A percentile compares a stretch with the other conserved stretches of the same genome.
phyloP scores from a whole-genome alignment of 1,140 invertebrate genomes.

The Dreissena polymorpha region DNA sequence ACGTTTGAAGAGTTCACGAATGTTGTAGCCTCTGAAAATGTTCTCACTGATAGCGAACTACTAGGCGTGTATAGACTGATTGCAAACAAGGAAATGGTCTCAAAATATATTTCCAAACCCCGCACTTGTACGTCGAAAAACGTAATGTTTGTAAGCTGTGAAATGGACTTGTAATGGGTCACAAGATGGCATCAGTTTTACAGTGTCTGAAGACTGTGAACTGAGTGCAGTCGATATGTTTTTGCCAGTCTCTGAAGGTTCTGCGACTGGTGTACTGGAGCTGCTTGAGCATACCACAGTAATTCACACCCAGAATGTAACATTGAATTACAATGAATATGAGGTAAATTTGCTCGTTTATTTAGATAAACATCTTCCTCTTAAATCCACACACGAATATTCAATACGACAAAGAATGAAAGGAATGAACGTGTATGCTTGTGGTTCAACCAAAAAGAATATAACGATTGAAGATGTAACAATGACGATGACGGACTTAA shows the following conservation, averaged over 20 bases:
- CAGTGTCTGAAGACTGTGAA: neutral
- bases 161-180: neutral
- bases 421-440: no score
- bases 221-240: neutral
- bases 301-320: no score
- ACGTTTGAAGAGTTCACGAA: neutral
- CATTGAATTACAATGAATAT: no score
- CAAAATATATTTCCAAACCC: neutral
- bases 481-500: no score
- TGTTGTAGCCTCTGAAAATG: neutral
- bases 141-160: neutral
- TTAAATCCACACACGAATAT: no score
- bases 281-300: neutral
- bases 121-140: no score
- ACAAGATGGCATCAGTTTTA: conserved; percentile 1
- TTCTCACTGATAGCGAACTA: conserved; percentile 10
- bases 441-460: no score
- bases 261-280: neutral
- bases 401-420: no score
- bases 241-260: neutral
- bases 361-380: no score
- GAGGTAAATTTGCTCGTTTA: no score
- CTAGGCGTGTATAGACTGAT: neutral
- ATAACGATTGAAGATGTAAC: no score
- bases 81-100: neutral